These are phyloP conservation scores for Dendroctonus ponderosae DNA, from an alignment of 1,140 invertebrate species.

Conservation along the genomic window DNA sequence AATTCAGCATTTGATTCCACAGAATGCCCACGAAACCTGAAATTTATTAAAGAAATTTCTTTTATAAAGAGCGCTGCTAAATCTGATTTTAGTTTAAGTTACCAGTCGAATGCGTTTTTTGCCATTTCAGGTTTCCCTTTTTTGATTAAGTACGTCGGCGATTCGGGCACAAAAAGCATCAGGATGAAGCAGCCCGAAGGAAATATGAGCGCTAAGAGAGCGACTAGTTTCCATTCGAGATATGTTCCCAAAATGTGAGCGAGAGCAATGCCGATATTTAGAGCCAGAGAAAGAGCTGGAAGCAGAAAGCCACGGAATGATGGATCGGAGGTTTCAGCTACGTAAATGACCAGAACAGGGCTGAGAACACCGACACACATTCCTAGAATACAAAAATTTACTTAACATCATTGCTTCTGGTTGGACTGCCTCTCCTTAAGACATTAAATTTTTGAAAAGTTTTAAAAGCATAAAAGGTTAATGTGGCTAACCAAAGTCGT, in stretches of 20 bases:
- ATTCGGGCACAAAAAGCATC: constrained; percentile 63
- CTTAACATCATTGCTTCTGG: too few species aligned
- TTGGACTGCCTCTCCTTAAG: too few species aligned
- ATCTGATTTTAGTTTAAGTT: constrained; percentile 29
- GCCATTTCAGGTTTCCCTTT: constrained; percentile 56
- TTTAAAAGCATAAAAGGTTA: too few species aligned
- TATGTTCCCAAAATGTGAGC: constrained; percentile 60
- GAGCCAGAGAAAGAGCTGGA: constrained; percentile 23
- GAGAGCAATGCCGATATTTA: constrained; percentile 55
- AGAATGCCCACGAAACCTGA: constrained; percentile 49
- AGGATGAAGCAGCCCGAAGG: constrained; percentile 54
- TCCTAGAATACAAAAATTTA: constrained; percentile 56
- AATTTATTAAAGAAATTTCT: background rate
- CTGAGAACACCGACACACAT: constrained; percentile 42
- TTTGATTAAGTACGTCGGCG: constrained; percentile 66
- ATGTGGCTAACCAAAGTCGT: too few species aligned
- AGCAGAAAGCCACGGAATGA: constrained; percentile 59
- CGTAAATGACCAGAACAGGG: constrained; percentile 36
- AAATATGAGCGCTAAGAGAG: constrained; percentile 54
- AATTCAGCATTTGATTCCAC: constrained; percentile 54
- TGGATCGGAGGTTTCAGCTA: constrained; percentile 58
- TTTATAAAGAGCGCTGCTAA: background rate
- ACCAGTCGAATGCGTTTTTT: constrained; percentile 50
- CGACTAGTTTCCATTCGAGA: constrained; percentile 58
- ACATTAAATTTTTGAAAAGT: too few species aligned